Base-by-base conservation (phyloP, 2,797 vertebrate species). In the Tiaroga cobitis region DNA sequence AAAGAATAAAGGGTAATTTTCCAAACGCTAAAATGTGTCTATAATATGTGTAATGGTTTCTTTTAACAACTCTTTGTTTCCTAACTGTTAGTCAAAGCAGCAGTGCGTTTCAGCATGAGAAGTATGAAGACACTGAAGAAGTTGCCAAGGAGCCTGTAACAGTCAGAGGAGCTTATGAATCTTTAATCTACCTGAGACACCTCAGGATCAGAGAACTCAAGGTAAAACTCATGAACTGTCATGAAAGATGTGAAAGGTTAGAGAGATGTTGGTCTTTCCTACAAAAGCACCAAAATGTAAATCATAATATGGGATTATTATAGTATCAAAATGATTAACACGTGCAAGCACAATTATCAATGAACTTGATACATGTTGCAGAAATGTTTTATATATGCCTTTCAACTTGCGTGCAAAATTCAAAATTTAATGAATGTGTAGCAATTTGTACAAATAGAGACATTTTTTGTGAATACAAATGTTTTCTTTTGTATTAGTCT, bases 131-230 rank as follows among this genome's bases (percentile, higher is more conserved):
- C 68, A 85, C 75, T n/a, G 91, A 88, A 19, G 88, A 89, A 67
- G 83, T 59, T 34, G 78, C 32, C 18, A 80, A 88, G 73, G 89
- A 95, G 61, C 88, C 92, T 0, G 0, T 87, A 39, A 56, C 89
- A 46, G 92, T 65, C 83, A 94, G 86, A 90, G 94, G 92, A 81
- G 92, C 92, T 34, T 95, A 93, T 84, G 85, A 95, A 81, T 96
- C 94, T 68, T 88, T 95, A 86, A 90, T 95, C 80, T 92, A 90
- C 89, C 90, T 96, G 46, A 59, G 82, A 32, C 94, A 96, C 69
- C 91, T 95, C 80, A 92, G 89, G 88, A 92, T 96, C 80, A 19
- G 84, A 87, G 93, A 97, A 85, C 92, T 96, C 29, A 95, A 96
- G 95, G 94, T 96, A 90, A 93, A 86, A 75, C 24, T 7, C 56